A percentile compares a stretch with the other conserved stretches of the same genome.
These are phyloP conservation scores for Eupithecia subumbrata DNA, from an alignment of 2,888 invertebrate species.

Conservation along the genomic window DNA sequence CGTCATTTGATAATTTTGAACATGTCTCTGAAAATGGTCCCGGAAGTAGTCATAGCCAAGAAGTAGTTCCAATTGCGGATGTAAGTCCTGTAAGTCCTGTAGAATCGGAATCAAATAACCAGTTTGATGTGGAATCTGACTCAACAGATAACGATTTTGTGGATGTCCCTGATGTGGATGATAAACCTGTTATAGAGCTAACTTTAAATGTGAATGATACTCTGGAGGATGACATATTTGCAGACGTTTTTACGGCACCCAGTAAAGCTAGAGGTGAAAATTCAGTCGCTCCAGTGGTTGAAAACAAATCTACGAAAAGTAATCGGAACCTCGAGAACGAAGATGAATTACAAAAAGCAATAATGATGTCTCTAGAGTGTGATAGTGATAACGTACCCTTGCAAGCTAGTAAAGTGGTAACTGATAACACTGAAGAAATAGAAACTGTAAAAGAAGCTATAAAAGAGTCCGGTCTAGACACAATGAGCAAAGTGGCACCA, in stretches of 20 bases:
- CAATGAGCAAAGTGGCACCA: conserved; percentile 5
- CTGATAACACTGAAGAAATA: conserved; percentile 13
- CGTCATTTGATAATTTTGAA: background rate
- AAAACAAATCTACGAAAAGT: conserved; percentile 3
- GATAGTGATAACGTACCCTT: conserved; percentile 18
- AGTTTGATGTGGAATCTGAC: conserved; percentile 38
- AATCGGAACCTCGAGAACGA: conserved; percentile 21
- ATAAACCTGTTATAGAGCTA: conserved; percentile 76
- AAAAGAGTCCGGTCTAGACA: conserved; percentile 9
- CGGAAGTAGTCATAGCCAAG: background rate
- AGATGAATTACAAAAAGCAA: conserved; percentile 42
- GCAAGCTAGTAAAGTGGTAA: background rate
- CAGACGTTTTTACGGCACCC: conserved; percentile 86
- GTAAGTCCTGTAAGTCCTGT: background rate
- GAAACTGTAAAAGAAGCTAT: background rate
- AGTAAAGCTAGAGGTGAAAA: conserved; percentile 22
- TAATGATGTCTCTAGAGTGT: conserved; percentile 44
- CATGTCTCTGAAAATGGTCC: background rate
- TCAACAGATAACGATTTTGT: conserved; percentile 82
- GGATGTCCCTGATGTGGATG: conserved; percentile 62
- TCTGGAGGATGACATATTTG: conserved; percentile 86
- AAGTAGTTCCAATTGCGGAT: background rate
- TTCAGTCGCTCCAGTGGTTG: conserved; percentile 15
- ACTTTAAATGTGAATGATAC: conserved; percentile 67
- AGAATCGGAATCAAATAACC: conserved; percentile 31